Conservation (phyloP, 2,113 vertebrate species). For the Thalassarche chlororhynchos region DNA sequence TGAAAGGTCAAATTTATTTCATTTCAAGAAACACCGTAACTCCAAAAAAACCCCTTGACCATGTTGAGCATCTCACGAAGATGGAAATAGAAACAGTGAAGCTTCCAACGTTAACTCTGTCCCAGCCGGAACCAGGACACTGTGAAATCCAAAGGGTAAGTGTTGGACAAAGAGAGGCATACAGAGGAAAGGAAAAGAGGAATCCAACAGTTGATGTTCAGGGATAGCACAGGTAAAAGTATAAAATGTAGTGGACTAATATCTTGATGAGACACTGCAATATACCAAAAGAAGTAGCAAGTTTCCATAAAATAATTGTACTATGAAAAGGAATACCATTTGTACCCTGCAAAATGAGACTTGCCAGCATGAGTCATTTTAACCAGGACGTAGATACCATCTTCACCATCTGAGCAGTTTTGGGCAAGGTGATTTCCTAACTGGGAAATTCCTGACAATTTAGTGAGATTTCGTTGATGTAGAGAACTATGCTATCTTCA, state of each 20-base stretch:
- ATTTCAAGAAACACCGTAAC: not conserved
- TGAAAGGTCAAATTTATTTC: not conserved
- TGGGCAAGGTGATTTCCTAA: not conserved
- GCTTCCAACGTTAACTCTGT: not conserved
- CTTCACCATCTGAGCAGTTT: not conserved
- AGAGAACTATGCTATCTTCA: not conserved
- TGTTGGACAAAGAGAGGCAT: not conserved
- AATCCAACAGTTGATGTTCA: not conserved
- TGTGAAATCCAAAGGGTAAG: not conserved
- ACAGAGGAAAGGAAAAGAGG: not conserved
- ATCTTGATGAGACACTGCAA: not conserved
- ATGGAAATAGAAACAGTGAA: not conserved
- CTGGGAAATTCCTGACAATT: not conserved
- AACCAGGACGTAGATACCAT: not conserved
- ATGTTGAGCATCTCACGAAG: not conserved
- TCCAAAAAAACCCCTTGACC: not conserved
- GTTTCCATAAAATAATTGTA: not conserved
- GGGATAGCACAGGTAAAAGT: not conserved
- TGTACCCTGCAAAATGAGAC: not conserved
- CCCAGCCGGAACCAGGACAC: too few species aligned
- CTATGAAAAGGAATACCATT: not conserved
- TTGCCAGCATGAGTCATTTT: not conserved
- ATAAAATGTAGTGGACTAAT: fast-evolving
- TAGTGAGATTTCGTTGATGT: not conserved
- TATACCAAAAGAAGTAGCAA: not conserved